A percentile compares a stretch with the other conserved stretches of the same genome.
phyloP scores from a whole-genome alignment of 2,888 invertebrate genomes.

The Epinotia demarniana region DNA sequence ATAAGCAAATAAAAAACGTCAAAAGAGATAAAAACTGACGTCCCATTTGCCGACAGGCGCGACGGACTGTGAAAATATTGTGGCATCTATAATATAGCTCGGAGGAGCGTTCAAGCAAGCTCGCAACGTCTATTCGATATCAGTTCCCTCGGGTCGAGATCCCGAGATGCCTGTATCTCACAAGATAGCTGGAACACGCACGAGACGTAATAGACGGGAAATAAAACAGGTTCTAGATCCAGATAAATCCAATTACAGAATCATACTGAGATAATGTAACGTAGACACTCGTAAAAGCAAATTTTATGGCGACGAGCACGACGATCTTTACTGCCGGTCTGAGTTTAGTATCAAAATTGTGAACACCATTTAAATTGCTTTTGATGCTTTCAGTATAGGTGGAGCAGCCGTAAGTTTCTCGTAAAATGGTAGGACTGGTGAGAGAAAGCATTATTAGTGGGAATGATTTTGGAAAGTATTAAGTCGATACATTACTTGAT shows the following conservation, averaged over 20 bases:
- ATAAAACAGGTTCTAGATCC: conserved; percentile 47
- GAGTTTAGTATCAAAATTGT: conserved; percentile 28
- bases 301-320: conserved; percentile 29
- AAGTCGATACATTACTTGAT: not conserved
- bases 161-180: conserved; percentile 26
- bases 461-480: conserved; percentile 8
- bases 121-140: conserved; percentile 23
- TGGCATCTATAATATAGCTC: conserved; percentile 60
- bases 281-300: conserved; percentile 49
- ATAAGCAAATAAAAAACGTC: conserved; percentile 48
- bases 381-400: conserved; percentile 23
- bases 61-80: conserved; percentile 66
- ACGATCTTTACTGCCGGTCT: conserved; percentile 13
- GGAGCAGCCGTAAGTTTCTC: conserved; percentile 1
- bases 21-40: conserved; percentile 39
- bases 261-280: conserved; percentile 47
- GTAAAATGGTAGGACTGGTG: conserved; percentile 11
- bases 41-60: conserved; percentile 51
- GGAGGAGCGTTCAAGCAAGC: conserved; percentile 38
- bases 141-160: conserved; percentile 4
- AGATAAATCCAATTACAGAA: conserved; percentile 56
- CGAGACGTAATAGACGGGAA: conserved; percentile 39
- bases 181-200: conserved; percentile 20
- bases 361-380: conserved; percentile 32
- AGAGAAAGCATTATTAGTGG: conserved; percentile 10